phyloP scores from a whole-genome alignment of 2,797 vertebrate species.

The Fringilla coelebs region DNA sequence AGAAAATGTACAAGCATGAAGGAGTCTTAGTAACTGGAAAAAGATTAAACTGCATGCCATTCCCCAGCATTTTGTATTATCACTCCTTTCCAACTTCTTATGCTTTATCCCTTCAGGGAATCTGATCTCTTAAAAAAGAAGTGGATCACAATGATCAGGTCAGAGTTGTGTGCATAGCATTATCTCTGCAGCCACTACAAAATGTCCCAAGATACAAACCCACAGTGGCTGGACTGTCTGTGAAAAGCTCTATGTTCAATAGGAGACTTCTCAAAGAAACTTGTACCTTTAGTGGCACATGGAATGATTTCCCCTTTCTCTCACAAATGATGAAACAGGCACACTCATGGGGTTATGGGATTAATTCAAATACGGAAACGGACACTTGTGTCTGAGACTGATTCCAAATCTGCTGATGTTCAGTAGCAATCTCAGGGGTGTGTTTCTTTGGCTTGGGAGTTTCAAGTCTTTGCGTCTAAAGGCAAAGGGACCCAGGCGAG shows the following conservation, averaged over 20 bases:
- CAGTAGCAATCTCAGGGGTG: background rate
- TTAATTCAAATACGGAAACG: slow-evolving; percentile 26
- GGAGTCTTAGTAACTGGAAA: background rate
- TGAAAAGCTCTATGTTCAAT: background rate
- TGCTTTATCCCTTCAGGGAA: background rate
- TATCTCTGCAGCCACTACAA: background rate
- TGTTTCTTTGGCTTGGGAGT: slow-evolving; percentile 2
- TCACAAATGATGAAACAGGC: background rate
- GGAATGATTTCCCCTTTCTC: background rate
- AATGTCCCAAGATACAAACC: background rate
- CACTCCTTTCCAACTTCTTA: background rate
- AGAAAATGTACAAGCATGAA: background rate
- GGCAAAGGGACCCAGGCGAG: slow-evolving; percentile 23
- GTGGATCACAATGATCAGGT: background rate
- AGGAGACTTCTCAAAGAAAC: background rate
- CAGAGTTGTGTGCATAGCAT: background rate
- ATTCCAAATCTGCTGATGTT: slow-evolving; percentile 20
- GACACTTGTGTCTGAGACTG: background rate
- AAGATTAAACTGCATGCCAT: background rate
- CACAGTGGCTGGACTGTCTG: background rate
- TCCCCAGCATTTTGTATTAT: background rate
- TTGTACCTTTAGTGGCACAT: background rate
- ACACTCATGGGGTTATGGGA: background rate
- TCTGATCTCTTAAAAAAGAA: slow-evolving; percentile 1
- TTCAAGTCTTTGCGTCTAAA: background rate